A percentile compares a stretch with the other conserved stretches of the same genome.
Evolutionary conservation across 2,888 invertebrate genomes (phyloP).

Genomic region (Cryptosula pallasiana): DNA sequence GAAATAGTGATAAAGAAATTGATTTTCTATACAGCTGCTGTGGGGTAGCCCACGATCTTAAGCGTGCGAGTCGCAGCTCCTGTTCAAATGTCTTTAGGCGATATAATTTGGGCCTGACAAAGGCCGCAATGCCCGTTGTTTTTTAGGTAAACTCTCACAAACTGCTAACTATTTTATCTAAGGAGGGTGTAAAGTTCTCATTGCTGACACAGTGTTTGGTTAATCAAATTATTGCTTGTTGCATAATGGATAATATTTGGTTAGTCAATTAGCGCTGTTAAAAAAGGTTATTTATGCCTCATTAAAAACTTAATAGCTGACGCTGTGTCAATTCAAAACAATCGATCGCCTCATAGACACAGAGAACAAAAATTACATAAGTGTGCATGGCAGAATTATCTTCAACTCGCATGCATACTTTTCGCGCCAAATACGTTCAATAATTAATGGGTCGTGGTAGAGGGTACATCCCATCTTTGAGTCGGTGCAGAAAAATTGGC

Average conservation of each 20-base stretch:
- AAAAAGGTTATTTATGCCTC: conserved; percentile 1
- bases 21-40: not conserved
- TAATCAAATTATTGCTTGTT: conserved; percentile 6
- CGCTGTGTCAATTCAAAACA: not conserved
- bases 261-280: conserved; percentile 6
- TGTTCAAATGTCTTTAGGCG: not conserved
- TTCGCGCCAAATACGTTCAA: not conserved
- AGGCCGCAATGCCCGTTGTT: not conserved
- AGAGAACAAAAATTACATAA: not conserved
- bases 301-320: not conserved
- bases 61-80: not conserved
- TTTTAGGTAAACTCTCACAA: not conserved
- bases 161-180: not conserved
- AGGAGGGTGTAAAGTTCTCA: not conserved
- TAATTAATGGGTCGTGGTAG: not conserved
- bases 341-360: not conserved
- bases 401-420: not conserved
- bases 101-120: not conserved
- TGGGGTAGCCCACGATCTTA: not conserved
- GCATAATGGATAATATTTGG: conserved; percentile 23
- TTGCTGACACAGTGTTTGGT: not conserved
- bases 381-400: not conserved
- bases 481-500: conserved; percentile 20
- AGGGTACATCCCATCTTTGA: not conserved
- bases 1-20: not conserved